Evolutionary conservation across 2,888 invertebrate species (phyloP).

Genomic region (Sphinx pinastri): DNA sequence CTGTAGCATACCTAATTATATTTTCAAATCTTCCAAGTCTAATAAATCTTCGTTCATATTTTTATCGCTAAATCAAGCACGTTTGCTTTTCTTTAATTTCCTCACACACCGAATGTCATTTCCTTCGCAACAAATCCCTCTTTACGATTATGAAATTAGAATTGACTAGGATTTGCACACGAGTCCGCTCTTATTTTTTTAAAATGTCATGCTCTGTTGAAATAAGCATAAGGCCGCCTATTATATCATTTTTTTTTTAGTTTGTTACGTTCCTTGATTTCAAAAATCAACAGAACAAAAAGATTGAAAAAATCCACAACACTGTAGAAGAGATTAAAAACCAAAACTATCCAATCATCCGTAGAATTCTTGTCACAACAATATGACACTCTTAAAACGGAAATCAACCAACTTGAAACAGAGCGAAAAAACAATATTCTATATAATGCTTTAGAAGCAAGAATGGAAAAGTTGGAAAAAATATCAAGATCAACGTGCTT

Average conservation of each 20-base stretch:
- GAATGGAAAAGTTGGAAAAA: background rate
- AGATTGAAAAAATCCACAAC: background rate
- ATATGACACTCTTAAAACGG: background rate
- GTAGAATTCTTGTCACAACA: background rate
- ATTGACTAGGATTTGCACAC: background rate
- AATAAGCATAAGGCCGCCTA: no score
- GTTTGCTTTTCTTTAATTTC: constrained; percentile 15
- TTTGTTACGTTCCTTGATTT: background rate
- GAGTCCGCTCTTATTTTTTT: no score
- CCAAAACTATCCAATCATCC: background rate
- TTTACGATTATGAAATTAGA: constrained; percentile 17
- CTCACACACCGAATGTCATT: background rate
- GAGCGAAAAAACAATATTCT: background rate
- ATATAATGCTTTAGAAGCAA: background rate
- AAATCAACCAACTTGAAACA: background rate
- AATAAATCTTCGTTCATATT: background rate
- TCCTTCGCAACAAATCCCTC: constrained; percentile 13
- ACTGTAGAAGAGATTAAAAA: background rate
- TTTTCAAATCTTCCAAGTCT: background rate
- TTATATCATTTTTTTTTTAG: no score
- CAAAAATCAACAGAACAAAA: background rate
- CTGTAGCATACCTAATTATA: no score
- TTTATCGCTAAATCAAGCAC: constrained; percentile 1
- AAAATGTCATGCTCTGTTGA: no score
- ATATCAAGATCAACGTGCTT: background rate